Evolutionary conservation across 2,113 vertebrate genomes (phyloP).

Genomic region (Megalops atlanticus): DNA sequence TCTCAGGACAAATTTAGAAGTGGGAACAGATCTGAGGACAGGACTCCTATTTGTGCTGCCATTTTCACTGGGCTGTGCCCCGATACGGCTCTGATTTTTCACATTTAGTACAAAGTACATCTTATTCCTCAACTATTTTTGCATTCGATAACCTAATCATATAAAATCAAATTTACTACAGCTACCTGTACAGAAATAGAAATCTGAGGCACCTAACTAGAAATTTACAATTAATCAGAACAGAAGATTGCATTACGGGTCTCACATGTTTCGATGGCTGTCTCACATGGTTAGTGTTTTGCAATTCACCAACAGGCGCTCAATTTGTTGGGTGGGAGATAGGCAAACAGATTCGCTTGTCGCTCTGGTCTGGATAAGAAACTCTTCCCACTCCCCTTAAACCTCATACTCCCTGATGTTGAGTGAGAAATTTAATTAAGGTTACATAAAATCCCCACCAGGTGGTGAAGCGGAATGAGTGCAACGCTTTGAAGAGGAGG

Average conservation of each 20-base stretch:
- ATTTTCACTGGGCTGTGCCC: not conserved
- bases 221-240: slow-evolving; percentile 6
- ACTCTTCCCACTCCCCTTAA: not conserved
- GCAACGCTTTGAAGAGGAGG: not conserved
- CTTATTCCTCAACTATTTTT: not conserved
- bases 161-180: not conserved
- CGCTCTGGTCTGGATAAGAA: not conserved
- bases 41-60: not conserved
- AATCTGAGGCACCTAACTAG: not conserved
- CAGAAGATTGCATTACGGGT: not conserved
- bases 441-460: not conserved
- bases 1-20: not conserved
- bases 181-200: slow-evolving; percentile 1
- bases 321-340: not conserved
- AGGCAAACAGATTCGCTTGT: not conserved
- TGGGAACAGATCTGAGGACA: not conserved
- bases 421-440: not conserved
- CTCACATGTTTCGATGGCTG: not conserved
- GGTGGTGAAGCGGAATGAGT: not conserved
- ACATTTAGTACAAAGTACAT: slow-evolving; percentile 1
- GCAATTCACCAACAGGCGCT: not conserved
- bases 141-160: not conserved
- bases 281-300: not conserved
- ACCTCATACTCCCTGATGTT: not conserved
- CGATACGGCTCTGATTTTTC: not conserved